phyloP scores from a whole-genome alignment of 2,888 invertebrate genomes.

The Pherbina coryleti region DNA sequence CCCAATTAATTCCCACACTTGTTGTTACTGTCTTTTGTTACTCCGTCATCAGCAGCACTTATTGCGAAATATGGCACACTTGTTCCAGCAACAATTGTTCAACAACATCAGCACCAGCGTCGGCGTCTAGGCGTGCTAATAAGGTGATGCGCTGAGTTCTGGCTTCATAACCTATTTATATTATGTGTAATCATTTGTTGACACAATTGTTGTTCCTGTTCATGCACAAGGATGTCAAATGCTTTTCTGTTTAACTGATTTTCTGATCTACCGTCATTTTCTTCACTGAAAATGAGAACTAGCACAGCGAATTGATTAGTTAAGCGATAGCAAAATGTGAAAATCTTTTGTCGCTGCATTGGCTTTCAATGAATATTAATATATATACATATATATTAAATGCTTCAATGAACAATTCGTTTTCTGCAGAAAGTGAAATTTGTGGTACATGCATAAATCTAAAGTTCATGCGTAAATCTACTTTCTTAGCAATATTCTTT shows the following conservation, averaged over 20 bases:
- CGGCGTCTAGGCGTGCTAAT: background rate
- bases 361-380: too few relatives aligned
- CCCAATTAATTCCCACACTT: background rate
- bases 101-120: background rate
- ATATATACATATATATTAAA: too few relatives aligned
- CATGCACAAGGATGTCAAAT: background rate
- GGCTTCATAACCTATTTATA: slow-evolving; percentile 3
- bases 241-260: too few relatives aligned
- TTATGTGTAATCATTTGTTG: slow-evolving; percentile 11
- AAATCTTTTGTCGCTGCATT: too few relatives aligned
- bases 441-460: too few relatives aligned
- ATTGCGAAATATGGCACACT: background rate
- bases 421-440: too few relatives aligned
- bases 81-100: background rate
- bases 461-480: too few relatives aligned
- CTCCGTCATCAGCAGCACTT: background rate
- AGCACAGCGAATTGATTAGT: background rate
- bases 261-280: too few relatives aligned
- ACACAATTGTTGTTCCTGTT: background rate
- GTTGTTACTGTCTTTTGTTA: background rate
- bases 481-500: too few relatives aligned
- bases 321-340: too few relatives aligned
- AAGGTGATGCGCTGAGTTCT: background rate
- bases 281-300: slow-evolving; percentile 5
- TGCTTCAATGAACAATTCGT: too few relatives aligned